Evolutionary conservation across 2,797 vertebrate genomes (phyloP).

Genomic region (Petrocephalus schoutedeni): DNA sequence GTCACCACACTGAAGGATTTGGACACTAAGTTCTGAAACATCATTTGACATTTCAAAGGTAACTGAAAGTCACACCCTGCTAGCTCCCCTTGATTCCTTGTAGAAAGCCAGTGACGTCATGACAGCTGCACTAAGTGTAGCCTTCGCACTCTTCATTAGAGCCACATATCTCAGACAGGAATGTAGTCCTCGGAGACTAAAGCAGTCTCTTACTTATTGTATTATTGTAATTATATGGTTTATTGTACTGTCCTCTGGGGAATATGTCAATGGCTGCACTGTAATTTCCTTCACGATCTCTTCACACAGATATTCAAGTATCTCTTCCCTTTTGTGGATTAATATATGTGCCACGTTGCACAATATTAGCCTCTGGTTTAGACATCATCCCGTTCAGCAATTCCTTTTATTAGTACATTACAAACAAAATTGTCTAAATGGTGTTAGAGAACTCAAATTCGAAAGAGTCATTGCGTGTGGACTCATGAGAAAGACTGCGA

Average conservation of each 20-base stretch:
- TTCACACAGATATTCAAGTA: not conserved
- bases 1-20: not conserved
- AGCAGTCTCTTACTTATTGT: slow-evolving; percentile 39
- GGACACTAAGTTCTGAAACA: not conserved
- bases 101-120: not conserved
- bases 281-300: not conserved
- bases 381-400: not conserved
- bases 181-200: not conserved
- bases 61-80: not conserved
- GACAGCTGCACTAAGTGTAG: not conserved
- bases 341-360: not conserved
- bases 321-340: not conserved
- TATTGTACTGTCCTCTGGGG: not conserved
- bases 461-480: not conserved
- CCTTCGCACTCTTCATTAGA: not conserved
- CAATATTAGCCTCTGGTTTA: not conserved
- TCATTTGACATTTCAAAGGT: not conserved
- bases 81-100: not conserved
- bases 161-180: not conserved
- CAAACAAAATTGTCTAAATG: not conserved
- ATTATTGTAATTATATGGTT: slow-evolving; percentile 43
- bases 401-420: not conserved
- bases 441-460: not conserved
- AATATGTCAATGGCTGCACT: not conserved
- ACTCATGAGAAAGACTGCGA: slow-evolving; percentile 12